Conservation (phyloP, 2,797 vertebrate species). For the Ibycter americanus region DNA sequence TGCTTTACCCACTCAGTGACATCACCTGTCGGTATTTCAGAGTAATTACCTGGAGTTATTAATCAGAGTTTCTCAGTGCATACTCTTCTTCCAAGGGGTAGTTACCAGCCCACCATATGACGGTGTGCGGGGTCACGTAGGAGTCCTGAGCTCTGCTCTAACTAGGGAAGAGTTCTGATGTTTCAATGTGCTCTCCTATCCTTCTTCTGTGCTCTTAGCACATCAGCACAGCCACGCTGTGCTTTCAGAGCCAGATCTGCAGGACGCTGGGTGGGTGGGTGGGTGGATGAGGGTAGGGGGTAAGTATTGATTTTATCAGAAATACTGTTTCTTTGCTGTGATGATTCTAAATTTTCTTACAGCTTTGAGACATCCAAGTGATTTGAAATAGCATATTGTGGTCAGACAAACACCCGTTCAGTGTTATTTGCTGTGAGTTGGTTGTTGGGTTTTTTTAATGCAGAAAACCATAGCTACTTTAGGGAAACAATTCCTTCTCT, state of each 20-base stretch:
- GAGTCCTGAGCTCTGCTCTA: not conserved
- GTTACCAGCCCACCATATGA: not conserved
- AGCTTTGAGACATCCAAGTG: not conserved
- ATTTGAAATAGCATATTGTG: not conserved
- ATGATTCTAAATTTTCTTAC: not conserved
- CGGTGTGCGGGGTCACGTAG: not conserved
- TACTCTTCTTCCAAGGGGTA: not conserved
- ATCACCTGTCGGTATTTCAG: not conserved
- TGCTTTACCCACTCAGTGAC: not conserved
- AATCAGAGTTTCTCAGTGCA: not conserved
- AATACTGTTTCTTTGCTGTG: not conserved
- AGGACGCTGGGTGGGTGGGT: no score
- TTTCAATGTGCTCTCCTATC: not conserved
- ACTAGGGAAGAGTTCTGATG: not conserved
- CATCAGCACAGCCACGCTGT: not conserved
- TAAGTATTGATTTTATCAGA: not conserved
- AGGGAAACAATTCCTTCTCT: not conserved
- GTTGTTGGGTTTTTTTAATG: not conserved
- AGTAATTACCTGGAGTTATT: not conserved
- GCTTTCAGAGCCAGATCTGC: not conserved
- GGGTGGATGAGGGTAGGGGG: no score
- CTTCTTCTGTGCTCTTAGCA: not conserved
- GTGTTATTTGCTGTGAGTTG: not conserved
- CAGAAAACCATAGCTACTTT: not conserved
- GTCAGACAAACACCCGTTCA: not conserved